These are phyloP conservation scores for Florisuga fusca DNA, from an alignment of 2,797 vertebrate genomes.

Conservation along the genomic window DNA sequence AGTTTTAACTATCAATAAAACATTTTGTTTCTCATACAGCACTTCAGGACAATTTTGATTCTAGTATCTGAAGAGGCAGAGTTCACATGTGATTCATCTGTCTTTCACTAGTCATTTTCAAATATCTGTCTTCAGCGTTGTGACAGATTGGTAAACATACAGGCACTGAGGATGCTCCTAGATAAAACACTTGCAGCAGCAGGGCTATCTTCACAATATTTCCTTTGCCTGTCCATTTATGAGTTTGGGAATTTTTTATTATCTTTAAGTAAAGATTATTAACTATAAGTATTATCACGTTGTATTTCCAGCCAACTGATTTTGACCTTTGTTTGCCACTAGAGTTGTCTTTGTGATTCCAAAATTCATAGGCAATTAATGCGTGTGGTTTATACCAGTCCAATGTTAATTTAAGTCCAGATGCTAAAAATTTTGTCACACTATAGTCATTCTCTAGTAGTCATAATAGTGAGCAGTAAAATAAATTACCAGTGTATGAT, in stretches of 20 bases:
- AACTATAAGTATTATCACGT: neutral
- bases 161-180: neutral
- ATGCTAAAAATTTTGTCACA: neutral
- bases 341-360: neutral
- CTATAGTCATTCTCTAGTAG: neutral
- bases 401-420: neutral
- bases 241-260: fast-evolving
- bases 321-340: neutral
- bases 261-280: neutral
- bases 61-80: neutral
- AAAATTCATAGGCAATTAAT: neutral
- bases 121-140: neutral
- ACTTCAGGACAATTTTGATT: neutral
- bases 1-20: neutral
- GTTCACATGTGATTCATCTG: neutral
- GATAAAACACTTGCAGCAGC: neutral
- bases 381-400: neutral
- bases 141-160: neutral
- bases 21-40: neutral
- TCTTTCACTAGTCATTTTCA: neutral
- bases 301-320: neutral
- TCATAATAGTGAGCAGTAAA: neutral
- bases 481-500: neutral
- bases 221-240: neutral
- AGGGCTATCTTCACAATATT: neutral